Conservation (phyloP, 2,888 invertebrate species). For the Mythimna ferrago region DNA sequence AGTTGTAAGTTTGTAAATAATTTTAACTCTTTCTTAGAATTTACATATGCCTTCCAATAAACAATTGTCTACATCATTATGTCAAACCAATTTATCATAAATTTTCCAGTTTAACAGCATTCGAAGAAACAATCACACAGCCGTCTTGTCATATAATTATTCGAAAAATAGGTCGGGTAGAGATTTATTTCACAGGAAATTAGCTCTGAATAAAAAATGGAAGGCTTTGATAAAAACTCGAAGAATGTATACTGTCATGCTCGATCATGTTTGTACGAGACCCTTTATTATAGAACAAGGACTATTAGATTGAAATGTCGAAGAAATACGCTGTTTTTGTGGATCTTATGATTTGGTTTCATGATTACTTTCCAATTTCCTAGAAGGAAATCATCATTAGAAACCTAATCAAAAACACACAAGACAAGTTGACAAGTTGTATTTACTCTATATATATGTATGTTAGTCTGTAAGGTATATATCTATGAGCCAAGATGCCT, state of each 20-base stretch:
- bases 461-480: no score
- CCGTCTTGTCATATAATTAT: conserved; percentile 42
- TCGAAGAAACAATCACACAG: conserved; percentile 25
- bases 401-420: background rate
- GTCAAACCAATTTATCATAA: conserved; percentile 33
- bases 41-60: background rate
- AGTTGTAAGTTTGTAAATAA: background rate
- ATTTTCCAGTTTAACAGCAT: conserved; percentile 45
- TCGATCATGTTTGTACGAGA: conserved; percentile 30
- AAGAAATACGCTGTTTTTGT: conserved; percentile 26
- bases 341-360: background rate
- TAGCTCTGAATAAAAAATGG: conserved; percentile 58
- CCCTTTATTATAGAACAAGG: conserved; percentile 20
- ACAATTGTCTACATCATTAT: background rate
- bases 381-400: background rate
- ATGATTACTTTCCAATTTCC: background rate
- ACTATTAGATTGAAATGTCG: conserved; percentile 2
- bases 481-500: no score
- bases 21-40: background rate
- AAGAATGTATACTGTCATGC: conserved; percentile 20
- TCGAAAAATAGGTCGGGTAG: conserved; percentile 54
- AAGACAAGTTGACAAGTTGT: no score
- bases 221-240: conserved; percentile 51
- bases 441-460: no score
- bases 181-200: conserved; percentile 68